A percentile compares a stretch with the other conserved stretches of the same genome.
These are phyloP conservation scores for Chironomus riparius DNA, from an alignment of 2,888 invertebrate species.

Conservation along the genomic window DNA sequence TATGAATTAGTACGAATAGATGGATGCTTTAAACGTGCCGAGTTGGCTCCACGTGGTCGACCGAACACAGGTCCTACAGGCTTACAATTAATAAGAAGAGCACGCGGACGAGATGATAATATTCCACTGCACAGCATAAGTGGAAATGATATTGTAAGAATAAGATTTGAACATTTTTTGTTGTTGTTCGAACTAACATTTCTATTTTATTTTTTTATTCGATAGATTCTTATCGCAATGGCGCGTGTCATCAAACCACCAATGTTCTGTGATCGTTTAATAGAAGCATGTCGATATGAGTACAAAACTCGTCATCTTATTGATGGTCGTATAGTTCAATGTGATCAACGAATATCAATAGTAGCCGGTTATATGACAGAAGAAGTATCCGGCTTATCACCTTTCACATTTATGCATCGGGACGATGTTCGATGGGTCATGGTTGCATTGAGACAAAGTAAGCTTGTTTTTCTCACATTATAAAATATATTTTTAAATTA, in stretches of 20 bases:
- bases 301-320: slow-evolving; percentile 83
- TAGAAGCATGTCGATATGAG: slow-evolving; percentile 67
- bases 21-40: slow-evolving; percentile 53
- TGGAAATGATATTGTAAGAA: slow-evolving; percentile 51
- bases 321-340: slow-evolving; percentile 81
- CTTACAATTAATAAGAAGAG: slow-evolving; percentile 44
- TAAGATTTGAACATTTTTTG: slow-evolving; percentile 30
- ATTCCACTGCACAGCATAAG: slow-evolving; percentile 45
- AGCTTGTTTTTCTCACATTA: slow-evolving; percentile 35
- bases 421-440: slow-evolving; percentile 85
- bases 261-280: slow-evolving; percentile 54
- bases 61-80: slow-evolving; percentile 41
- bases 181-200: slow-evolving; percentile 22
- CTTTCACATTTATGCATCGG: slow-evolving; percentile 82
- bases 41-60: slow-evolving; percentile 47
- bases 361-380: slow-evolving; percentile 83
- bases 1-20: slow-evolving; percentile 63
- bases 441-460: slow-evolving; percentile 76
- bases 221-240: slow-evolving; percentile 58
- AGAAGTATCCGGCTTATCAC: slow-evolving; percentile 79
- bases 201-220: slow-evolving; percentile 30
- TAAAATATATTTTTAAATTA: too few species aligned
- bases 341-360: slow-evolving; percentile 82
- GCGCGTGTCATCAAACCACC: slow-evolving; percentile 63
- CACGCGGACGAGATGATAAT: slow-evolving; percentile 47